Evolutionary conservation across 1,140 invertebrate species (phyloP).

Genomic region (Camponotus vicinus): DNA sequence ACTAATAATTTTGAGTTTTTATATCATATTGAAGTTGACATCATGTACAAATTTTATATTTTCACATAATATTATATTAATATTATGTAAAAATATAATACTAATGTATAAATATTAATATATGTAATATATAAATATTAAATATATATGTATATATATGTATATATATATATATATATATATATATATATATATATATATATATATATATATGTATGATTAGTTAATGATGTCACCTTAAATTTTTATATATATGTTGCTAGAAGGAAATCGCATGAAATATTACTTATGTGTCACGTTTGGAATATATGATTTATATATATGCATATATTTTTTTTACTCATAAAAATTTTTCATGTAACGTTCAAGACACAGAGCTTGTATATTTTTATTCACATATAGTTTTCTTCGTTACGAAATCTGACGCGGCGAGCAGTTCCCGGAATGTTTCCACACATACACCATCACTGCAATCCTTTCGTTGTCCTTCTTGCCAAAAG

Average conservation of each 20-base stretch:
- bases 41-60: too few species aligned
- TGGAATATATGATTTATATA: background rate
- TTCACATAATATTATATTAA: too few species aligned
- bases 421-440: constrained; percentile 22
- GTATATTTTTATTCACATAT: constrained; percentile 33
- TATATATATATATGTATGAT: background rate
- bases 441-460: constrained; percentile 60
- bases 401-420: constrained; percentile 7
- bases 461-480: background rate
- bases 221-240: background rate
- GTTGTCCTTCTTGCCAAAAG: constrained; percentile 54
- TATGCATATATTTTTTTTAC: constrained; percentile 8
- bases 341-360: background rate
- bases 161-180: too few species aligned
- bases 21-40: too few species aligned
- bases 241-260: background rate
- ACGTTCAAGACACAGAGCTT: background rate
- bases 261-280: background rate
- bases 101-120: too few species aligned
- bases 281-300: background rate
- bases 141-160: too few species aligned
- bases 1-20: background rate
- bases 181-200: too few species aligned
- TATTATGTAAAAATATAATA: too few species aligned
- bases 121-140: too few species aligned